These are phyloP conservation scores for Anomalospiza imberbis DNA, from an alignment of 2,797 vertebrate species.

Conservation along the genomic window DNA sequence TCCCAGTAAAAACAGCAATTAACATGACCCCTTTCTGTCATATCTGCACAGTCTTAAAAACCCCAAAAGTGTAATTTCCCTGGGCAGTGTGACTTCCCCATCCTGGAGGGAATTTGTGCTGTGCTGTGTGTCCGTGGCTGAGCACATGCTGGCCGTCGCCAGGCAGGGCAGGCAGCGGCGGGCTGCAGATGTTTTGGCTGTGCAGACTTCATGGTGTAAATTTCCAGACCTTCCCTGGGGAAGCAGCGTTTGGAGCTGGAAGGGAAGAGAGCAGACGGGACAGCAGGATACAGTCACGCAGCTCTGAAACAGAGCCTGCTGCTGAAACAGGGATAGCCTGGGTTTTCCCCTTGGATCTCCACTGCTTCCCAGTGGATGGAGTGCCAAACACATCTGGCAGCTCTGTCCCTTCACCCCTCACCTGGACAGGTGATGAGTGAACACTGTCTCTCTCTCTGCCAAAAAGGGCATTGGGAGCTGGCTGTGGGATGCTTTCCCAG, in stretches of 20 bases:
- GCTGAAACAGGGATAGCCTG: neutral
- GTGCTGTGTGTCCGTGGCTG: neutral
- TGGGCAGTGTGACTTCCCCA: neutral
- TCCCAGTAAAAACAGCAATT: neutral
- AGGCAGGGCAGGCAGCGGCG: neutral
- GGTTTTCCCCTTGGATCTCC: neutral
- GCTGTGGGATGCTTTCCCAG: neutral
- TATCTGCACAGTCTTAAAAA: neutral
- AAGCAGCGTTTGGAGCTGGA: neutral
- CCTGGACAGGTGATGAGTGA: neutral
- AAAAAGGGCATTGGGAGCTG: neutral
- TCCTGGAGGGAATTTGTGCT: neutral
- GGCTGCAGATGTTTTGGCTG: conserved; percentile 61
- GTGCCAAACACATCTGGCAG: neutral
- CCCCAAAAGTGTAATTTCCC: neutral
- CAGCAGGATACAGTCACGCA: neutral
- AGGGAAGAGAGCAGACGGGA: neutral
- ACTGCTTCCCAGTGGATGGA: neutral
- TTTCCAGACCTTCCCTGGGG: conserved; percentile 68
- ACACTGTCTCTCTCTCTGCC: neutral
- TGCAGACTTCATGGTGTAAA: conserved; percentile 66
- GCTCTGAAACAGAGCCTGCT: neutral
- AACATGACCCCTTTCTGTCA: neutral
- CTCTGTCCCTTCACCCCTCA: neutral
- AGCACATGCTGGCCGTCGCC: neutral